phyloP scores from a whole-genome alignment of 53 echinoderm and acorn worm genomes.

The Zoroaster sp. region DNA sequence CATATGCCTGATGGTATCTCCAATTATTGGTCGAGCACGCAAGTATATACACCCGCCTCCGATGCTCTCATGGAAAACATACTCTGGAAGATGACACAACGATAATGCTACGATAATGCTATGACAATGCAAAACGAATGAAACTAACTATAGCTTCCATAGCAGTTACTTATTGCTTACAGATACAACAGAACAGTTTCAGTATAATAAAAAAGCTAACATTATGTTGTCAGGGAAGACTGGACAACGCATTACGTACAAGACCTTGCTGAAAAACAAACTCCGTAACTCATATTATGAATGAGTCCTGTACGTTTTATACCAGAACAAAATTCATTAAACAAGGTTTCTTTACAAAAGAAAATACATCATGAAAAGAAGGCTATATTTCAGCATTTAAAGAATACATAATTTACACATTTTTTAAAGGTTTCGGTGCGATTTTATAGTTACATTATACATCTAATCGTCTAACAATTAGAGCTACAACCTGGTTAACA shows the following conservation, averaged over 20 bases:
- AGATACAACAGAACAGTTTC: background rate
- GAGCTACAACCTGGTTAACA: too few relatives aligned
- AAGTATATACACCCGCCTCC: too few relatives aligned
- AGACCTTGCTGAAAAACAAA: background rate
- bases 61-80: too few relatives aligned
- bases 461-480: background rate
- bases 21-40: too few relatives aligned
- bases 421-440: background rate
- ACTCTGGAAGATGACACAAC: too few relatives aligned
- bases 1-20: too few relatives aligned
- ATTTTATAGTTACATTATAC: background rate
- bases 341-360: background rate
- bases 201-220: background rate
- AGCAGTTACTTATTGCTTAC: background rate
- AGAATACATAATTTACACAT: conserved; percentile 45
- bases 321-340: background rate
- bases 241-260: background rate
- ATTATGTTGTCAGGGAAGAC: background rate
- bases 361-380: conserved; percentile 3
- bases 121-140: too few relatives aligned
- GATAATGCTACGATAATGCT: too few relatives aligned
- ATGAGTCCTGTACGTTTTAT: too few relatives aligned
- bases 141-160: background rate
- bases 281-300: background rate
- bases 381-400: conserved; percentile 40